Evolutionary conservation across 2,888 invertebrate genomes (phyloP), one percentile per base, ranked within the genome.

Genomic region (Platynereis dumerilii): DNA sequence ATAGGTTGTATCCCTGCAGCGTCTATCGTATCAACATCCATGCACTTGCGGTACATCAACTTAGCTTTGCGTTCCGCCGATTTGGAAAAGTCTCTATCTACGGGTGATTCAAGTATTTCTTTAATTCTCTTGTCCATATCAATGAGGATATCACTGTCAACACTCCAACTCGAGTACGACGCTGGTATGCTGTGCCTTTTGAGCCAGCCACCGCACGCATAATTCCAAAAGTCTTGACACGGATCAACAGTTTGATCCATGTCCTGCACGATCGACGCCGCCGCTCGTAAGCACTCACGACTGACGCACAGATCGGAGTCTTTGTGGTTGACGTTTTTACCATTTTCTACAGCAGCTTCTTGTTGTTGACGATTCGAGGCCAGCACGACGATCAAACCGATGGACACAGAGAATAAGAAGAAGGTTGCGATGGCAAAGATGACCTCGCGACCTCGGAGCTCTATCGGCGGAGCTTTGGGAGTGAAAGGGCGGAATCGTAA

Each of bases 141-240:
- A 12, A 27, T 26, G 29, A 45, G n/a, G 26, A 61, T 61, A 24
- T 54, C 61, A 20, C 39, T 48, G 44, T 61, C 61, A 17, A 61
- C 61, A 24, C 61, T 61, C 61, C 61, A 61, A 5, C 53, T 39
- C 5, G 22, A 20, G n/a, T 34, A 55, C 28, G 45, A 53, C 10
- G 60, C 52, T 1, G 70, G 70, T 17, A 72, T 67, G 44, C 45
- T 28, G 42, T 24, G 54, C 20, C 45, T 22, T 3, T 29, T 57
- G 17, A 67, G 52, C 66, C 69, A 72, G 2, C 70, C 68, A 12
- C 72, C 72, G 78, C 93, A 93, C 17, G 93, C 92, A 83, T 89
- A 93, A 74, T 90, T 89, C 84, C 92, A 93, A 85, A 93, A 93
- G 81, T 93, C 91, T 29, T 87, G 87, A 83, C 93, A 93, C 0